A percentile compares a stretch with the other conserved stretches of the same genome.
Conservation (phyloP, 2,113 vertebrate genomes). For the Pelvicachromis taeniatus region DNA sequence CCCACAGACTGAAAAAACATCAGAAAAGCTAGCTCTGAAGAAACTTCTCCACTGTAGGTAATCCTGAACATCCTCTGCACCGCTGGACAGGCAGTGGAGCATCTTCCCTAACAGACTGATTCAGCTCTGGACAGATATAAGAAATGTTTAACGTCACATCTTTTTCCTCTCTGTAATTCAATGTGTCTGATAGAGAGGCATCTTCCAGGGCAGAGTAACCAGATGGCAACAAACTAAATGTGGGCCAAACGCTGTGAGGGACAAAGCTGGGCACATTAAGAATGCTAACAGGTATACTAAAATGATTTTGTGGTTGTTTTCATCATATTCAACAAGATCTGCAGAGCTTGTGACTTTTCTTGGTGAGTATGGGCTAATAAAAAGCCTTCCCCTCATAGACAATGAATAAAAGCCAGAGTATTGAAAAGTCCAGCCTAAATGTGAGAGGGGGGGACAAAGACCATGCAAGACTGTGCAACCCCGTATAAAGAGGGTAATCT, state of each 20-base stretch:
- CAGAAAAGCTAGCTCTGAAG: not conserved
- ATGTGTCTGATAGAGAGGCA: fast-evolving
- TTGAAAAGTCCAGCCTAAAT: not conserved
- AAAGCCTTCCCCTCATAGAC: not conserved
- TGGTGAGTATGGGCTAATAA: not conserved
- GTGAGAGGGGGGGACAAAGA: not conserved
- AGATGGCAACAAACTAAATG: not conserved
- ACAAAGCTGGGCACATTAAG: not conserved
- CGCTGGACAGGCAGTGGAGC: not conserved
- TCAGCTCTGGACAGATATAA: not conserved
- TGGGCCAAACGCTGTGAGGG: fast-evolving
- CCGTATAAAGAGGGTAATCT: not conserved
- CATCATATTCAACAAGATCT: not conserved
- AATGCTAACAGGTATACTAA: not conserved
- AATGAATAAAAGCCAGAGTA: not conserved
- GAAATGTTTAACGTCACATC: not conserved
- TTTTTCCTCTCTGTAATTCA: not conserved
- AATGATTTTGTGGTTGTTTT: not conserved
- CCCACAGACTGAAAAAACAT: fast-evolving
- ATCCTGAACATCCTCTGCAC: not conserved
- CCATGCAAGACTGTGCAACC: not conserved
- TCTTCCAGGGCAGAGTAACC: not conserved
- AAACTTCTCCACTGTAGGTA: not conserved
- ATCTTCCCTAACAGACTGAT: not conserved
- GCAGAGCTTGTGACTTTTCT: fast-evolving